Conservation (phyloP, 2,113 vertebrate genomes). For the Phalacrocorax brasilianus region DNA sequence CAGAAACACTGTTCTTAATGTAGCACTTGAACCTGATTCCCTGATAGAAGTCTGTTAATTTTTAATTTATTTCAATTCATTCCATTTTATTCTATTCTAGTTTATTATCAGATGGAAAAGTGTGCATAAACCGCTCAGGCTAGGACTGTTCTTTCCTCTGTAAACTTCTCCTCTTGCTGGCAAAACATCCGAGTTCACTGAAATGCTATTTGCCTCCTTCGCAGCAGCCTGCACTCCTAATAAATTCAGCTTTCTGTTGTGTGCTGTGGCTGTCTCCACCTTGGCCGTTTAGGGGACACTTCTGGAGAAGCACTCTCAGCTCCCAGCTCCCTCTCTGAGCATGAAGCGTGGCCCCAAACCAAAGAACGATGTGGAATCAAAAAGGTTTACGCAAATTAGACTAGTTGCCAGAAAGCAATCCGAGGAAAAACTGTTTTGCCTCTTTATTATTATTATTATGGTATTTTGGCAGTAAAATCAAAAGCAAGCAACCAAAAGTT, state of each 20-base stretch:
- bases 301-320: not conserved
- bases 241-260: not conserved
- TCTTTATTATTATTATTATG: not conserved
- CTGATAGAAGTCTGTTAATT: not conserved
- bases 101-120: not conserved
- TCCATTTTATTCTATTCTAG: not conserved
- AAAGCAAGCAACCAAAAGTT: not conserved
- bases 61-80: not conserved
- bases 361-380: not conserved
- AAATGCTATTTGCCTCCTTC: not conserved
- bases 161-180: not conserved
- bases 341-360: rapidly evolving
- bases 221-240: not conserved
- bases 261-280: not conserved
- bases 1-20: not conserved
- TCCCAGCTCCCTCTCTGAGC: not conserved
- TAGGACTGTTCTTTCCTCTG: not conserved
- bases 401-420: not conserved
- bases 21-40: not conserved
- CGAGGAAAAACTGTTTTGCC: not conserved
- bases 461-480: not conserved
- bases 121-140: not conserved
- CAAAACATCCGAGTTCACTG: not conserved
- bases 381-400: not conserved
- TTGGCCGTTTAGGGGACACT: not conserved